Evolutionary conservation across 37 sponge, comb jelly and placozoan genomes (phyloP), one percentile per base, ranked within the genome.

Genomic region (Crambe crambe): DNA sequence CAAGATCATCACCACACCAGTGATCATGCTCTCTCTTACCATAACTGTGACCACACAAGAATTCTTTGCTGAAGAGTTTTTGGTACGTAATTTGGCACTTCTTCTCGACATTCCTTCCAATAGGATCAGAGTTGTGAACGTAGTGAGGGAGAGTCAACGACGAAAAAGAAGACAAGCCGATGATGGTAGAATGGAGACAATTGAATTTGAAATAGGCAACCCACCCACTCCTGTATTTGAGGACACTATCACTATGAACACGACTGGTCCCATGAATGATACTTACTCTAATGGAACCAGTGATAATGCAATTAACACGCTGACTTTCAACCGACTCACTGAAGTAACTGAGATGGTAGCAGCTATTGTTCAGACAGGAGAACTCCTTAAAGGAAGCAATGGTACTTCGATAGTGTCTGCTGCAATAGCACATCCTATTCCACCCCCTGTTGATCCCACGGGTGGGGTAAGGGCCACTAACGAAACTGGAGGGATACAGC

Each of bases 11-110:
- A 92, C 82, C 37, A 72, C 79, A 3, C 87, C 80, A 0, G 87
- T 95, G 5, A 80, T 92, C 30, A 84, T 87, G 58, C 58, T 94
- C 39, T 63, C 79, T 20, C 73, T 86, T 65, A 59, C 51, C 20
- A 72, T 91, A 0, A 34, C 74, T 23, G 87, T 97, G 2, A 89
- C 86, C 12, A 91, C 85, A 32, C 88, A 87, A 18, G 90, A 89
- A 29, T 97, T 97, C 85, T 97, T 97, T 87, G 89, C 89, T 74
- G 91, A 90, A 38, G 89, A 81, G 30, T 87, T 79, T 62, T 64
- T 97, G 12, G 82, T 94, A 0, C 56, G 41, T 37, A 97, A 97
- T 62, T 56, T 97, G 25, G 95, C 95, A 0, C 64, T 82, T 22
- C 87, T 97, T 1, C 85, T 97, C 0, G 79, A 74, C 26, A 91